Conservation (phyloP, 2,113 vertebrate species). For the Phaetusa simplex region DNA sequence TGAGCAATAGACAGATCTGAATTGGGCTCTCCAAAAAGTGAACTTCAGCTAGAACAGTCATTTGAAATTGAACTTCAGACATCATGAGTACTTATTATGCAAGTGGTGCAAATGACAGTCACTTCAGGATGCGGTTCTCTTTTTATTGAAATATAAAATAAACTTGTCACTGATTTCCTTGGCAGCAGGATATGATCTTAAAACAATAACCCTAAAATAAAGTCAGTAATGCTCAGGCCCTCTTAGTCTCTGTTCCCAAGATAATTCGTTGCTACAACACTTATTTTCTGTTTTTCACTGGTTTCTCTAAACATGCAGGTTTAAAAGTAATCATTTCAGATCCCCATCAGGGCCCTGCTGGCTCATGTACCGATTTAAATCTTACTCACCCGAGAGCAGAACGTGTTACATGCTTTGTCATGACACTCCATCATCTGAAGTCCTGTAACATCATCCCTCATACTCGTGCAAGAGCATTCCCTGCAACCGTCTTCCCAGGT, state of each 20-base stretch:
- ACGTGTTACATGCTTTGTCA: slow-evolving; percentile 78
- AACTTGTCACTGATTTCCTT: neutral
- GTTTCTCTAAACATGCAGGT: neutral
- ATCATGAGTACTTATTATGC: neutral
- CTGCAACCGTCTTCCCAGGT: slow-evolving; percentile 88
- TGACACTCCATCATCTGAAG: slow-evolving; percentile 83
- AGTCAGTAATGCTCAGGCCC: neutral
- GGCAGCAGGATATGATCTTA: neutral
- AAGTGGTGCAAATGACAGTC: neutral
- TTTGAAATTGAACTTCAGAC: neutral
- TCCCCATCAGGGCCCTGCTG: neutral
- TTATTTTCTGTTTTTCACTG: neutral
- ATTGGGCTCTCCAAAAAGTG: neutral
- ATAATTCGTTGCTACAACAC: neutral
- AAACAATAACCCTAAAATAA: neutral
- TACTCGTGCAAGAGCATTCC: slow-evolving; percentile 80
- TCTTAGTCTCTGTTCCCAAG: neutral
- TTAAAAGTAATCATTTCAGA: neutral
- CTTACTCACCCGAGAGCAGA: slow-evolving; percentile 82
- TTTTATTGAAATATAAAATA: neutral
- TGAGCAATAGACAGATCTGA: neutral
- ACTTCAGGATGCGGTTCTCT: neutral
- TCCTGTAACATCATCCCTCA: slow-evolving; percentile 78
- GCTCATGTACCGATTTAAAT: neutral
- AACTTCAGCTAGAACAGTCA: neutral